Evolutionary conservation across 2,797 vertebrate species (phyloP), one percentile per base, ranked within the genome.

Genomic region (Peromyscus aztecus): DNA sequence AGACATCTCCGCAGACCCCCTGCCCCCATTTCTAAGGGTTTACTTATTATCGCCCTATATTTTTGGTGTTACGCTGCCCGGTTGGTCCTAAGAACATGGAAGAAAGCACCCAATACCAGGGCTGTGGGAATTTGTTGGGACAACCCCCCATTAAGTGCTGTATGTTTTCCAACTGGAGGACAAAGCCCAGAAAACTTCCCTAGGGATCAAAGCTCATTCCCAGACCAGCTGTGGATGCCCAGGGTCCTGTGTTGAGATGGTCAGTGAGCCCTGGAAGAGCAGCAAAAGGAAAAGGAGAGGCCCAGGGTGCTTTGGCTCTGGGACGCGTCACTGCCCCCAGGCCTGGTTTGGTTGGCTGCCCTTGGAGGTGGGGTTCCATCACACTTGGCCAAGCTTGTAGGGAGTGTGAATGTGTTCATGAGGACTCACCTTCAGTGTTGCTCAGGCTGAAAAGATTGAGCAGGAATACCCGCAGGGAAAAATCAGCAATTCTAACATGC

Each of bases 151-250:
- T 40, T 49, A 43, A 46, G 57, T 63, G 52, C 63, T 85, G 0
- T 57, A 65, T 1, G 73, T 65, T 86, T 95, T 86, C 83, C 61
- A 97, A 4, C 21, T 37, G 37, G 81, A 94, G 63, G 73, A 43
- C n/a, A 69, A 77, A 24, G 63, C 69, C 49, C 46, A 31, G 43
- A 1, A 13, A 88, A 37, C 40, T 31, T 83, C 21, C 14, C 9
- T 4, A 24, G 84, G 75, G 17, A 73, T 94, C 46, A 55, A 78
- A 93, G 43, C 27, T 57, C 24, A 34, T 67, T 63, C 23, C 27
- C 11, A 21, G 49, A 67, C 59, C 4, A 52, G 29, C 61, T 52
- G 1, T 75, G 65, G 43, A 57, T 89, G 67, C 29, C 49, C 76
- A 52, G 37, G 52, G 55, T 83, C 63, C 24, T 89, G 55, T 76